Evolutionary conservation across 2,888 invertebrate genomes (phyloP).

Genomic region (Lochmaea capreae): DNA sequence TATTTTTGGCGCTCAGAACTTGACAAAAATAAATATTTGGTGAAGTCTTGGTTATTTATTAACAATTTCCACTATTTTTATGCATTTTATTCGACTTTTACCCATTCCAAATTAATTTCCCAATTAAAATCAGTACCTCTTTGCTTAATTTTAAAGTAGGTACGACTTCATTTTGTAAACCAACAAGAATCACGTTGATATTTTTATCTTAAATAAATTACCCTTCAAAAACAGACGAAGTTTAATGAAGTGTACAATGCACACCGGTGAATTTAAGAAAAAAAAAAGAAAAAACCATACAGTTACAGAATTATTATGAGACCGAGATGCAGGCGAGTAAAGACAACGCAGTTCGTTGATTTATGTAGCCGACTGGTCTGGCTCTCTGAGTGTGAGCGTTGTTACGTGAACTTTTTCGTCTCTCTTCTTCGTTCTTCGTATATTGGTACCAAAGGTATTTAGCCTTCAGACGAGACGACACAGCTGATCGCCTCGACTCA

Average conservation of each 20-base stretch:
- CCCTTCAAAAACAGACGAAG: background rate
- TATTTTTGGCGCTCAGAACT: too few species aligned
- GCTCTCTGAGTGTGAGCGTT: slow-evolving; percentile 28
- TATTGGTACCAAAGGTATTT: slow-evolving; percentile 29
- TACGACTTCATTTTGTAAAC: too few species aligned
- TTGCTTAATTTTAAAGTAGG: too few species aligned
- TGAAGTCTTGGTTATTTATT: too few species aligned
- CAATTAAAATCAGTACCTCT: too few species aligned
- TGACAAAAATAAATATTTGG: too few species aligned
- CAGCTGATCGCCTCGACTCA: slow-evolving; percentile 26
- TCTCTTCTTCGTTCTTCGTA: slow-evolving; percentile 29
- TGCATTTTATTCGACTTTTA: too few species aligned
- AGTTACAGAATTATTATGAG: slow-evolving; percentile 24
- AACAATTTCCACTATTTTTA: too few species aligned
- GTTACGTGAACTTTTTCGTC: slow-evolving; percentile 48
- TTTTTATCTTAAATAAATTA: too few species aligned
- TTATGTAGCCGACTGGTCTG: slow-evolving; percentile 45
- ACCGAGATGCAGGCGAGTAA: slow-evolving; percentile 17
- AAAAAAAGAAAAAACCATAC: slow-evolving; percentile 3
- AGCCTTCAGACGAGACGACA: slow-evolving; percentile 31
- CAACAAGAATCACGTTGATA: too few species aligned
- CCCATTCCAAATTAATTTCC: too few species aligned
- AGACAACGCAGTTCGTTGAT: slow-evolving; percentile 38
- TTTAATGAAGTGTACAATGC: slow-evolving; percentile 7
- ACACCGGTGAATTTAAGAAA: slow-evolving; percentile 4